Conservation (phyloP, 2,888 invertebrate genomes). For the Clanis bilineata region DNA sequence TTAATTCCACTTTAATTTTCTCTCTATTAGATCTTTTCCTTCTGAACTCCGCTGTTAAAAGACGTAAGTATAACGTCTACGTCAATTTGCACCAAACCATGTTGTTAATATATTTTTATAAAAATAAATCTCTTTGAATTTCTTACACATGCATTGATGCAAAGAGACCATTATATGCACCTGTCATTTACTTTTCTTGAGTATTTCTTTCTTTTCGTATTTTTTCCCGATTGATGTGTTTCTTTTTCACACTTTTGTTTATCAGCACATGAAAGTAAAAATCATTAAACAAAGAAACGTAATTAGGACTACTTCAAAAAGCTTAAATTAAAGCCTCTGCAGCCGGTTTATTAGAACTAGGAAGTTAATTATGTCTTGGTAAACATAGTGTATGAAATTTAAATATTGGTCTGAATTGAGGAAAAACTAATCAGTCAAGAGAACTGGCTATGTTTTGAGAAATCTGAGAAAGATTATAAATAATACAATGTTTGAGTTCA, state of each 20-base stretch:
- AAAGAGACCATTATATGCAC: conserved; percentile 56
- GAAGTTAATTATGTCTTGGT: conserved; percentile 22
- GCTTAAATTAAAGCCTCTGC: conserved; percentile 70
- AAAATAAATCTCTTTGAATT: too few relatives aligned
- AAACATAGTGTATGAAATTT: conserved; percentile 37
- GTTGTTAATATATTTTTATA: conserved; percentile 22
- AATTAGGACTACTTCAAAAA: conserved; percentile 42
- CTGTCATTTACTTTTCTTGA: conserved; percentile 50
- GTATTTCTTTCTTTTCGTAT: conserved; percentile 42
- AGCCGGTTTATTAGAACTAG: conserved; percentile 48
- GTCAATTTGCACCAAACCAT: conserved; percentile 60
- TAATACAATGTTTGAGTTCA: not conserved
- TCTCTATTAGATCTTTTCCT: conserved; percentile 46
- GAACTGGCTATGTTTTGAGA: conserved; percentile 1
- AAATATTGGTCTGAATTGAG: conserved; percentile 75
- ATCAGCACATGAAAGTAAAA: conserved; percentile 80
- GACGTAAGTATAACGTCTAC: conserved; percentile 33
- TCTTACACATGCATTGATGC: conserved; percentile 53
- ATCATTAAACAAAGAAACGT: conserved; percentile 41
- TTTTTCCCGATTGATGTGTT: conserved; percentile 41
- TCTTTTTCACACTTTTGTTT: conserved; percentile 68
- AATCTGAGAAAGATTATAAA: conserved; percentile 10
- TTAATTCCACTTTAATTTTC: conserved; percentile 47
- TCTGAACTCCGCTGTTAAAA: conserved; percentile 45
- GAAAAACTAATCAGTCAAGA: conserved; percentile 57